These are phyloP conservation scores for Hypselothyrea guttata DNA, from an alignment of 2,888 invertebrate genomes.

Conservation along the genomic window DNA sequence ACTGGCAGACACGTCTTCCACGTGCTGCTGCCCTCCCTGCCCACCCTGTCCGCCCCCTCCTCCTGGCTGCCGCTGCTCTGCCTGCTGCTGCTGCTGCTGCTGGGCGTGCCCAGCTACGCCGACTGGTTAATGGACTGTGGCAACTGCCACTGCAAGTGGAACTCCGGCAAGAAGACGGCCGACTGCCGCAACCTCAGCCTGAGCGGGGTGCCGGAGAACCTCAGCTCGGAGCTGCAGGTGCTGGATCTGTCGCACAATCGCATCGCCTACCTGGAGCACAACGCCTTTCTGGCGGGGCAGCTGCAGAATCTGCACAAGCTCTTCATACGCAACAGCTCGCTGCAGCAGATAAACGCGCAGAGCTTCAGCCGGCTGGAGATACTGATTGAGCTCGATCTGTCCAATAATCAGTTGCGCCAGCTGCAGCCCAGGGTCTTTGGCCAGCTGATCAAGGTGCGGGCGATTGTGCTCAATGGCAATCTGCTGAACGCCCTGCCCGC, in stretches of 20 bases:
- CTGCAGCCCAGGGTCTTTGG: slow-evolving; percentile 88
- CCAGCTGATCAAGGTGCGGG: slow-evolving; percentile 87
- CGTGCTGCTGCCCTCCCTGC: too few relatives aligned
- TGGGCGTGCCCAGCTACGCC: slow-evolving; percentile 18
- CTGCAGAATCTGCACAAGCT: slow-evolving; percentile 92
- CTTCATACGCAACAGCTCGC: slow-evolving; percentile 87
- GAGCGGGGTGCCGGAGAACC: slow-evolving; percentile 86
- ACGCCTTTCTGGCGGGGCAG: slow-evolving; percentile 87
- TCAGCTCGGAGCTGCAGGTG: slow-evolving; percentile 88
- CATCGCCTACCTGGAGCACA: slow-evolving; percentile 85
- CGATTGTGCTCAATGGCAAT: slow-evolving; percentile 89
- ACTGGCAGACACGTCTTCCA: too few relatives aligned
- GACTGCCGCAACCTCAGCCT: slow-evolving; percentile 88
- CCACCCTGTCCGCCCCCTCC: too few relatives aligned
- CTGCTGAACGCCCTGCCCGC: slow-evolving; percentile 87
- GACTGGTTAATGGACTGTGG: slow-evolving; percentile 81
- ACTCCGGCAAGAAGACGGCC: slow-evolving; percentile 91
- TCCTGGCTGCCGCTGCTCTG: neutral
- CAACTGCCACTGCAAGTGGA: slow-evolving; percentile 91
- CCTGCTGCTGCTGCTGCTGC: neutral
- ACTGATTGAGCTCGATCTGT: slow-evolving; percentile 91
- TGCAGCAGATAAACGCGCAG: slow-evolving; percentile 87
- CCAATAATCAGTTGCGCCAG: slow-evolving; percentile 86
- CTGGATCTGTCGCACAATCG: slow-evolving; percentile 88
- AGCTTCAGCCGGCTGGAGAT: slow-evolving; percentile 89